These are phyloP conservation scores for Sesamia nonagrioides DNA, from an alignment of 1,140 invertebrate genomes.

Conservation along the genomic window DNA sequence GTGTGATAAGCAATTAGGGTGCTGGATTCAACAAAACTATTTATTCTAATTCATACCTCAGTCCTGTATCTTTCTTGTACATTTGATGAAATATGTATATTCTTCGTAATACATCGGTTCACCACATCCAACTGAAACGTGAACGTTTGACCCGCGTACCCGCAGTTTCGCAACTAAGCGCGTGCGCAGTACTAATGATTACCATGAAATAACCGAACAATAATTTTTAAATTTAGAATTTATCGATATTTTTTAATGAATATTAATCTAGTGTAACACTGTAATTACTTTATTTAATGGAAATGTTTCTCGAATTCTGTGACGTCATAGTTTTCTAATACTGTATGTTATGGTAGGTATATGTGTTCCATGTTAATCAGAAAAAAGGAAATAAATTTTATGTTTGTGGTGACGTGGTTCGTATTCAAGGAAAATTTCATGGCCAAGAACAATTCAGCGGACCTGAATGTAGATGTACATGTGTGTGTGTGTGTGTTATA, in stretches of 20 bases:
- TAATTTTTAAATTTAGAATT: neutral
- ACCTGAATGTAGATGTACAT: too few species aligned
- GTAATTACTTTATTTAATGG: neutral
- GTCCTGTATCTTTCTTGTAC: neutral
- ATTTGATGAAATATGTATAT: neutral
- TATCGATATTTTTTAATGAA: conserved; percentile 11
- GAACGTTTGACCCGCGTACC: neutral
- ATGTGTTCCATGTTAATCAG: too few species aligned
- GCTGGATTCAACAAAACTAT: too few species aligned
- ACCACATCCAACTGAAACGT: neutral
- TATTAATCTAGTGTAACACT: neutral
- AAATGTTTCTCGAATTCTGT: neutral
- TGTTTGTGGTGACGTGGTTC: too few species aligned
- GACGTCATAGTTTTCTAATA: neutral
- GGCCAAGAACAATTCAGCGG: too few species aligned
- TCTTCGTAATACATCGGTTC: neutral
- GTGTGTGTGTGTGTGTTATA: too few species aligned
- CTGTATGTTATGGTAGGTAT: too few species aligned
- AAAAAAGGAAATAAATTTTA: too few species aligned
- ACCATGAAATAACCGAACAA: neutral
- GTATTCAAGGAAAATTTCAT: too few species aligned
- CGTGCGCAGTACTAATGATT: neutral
- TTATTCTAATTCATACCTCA: neutral
- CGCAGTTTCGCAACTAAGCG: neutral
- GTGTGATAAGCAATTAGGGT: too few species aligned